Conservation (phyloP, 2,797 vertebrate species). For the Pangasius djambal region DNA sequence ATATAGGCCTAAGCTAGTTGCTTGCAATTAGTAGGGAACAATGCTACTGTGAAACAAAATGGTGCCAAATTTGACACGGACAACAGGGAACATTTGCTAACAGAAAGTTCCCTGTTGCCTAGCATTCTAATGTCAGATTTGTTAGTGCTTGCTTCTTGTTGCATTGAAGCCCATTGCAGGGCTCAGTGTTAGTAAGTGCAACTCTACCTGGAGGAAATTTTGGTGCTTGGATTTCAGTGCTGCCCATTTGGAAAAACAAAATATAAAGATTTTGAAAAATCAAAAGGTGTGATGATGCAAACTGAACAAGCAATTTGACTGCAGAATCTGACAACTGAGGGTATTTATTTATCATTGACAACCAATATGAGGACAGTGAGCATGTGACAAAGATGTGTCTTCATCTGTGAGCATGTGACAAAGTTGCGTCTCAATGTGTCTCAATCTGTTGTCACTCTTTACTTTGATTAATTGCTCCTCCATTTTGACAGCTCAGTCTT, state of each 20-base stretch:
- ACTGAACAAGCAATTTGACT: neutral
- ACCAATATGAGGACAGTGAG: neutral
- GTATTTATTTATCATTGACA: neutral
- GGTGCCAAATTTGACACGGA: neutral
- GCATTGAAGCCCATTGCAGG: neutral
- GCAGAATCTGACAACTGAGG: neutral
- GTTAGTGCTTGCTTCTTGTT: neutral
- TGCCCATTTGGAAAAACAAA: neutral
- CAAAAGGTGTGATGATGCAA: neutral
- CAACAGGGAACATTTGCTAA: neutral
- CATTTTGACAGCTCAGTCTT: neutral
- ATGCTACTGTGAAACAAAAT: neutral
- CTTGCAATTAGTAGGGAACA: neutral
- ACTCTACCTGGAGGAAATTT: neutral
- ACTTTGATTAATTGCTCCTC: neutral
- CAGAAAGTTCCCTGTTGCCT: neutral
- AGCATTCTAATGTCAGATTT: neutral
- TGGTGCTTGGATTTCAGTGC: neutral
- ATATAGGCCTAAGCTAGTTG: neutral
- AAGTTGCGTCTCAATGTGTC: neutral
- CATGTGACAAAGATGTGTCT: neutral
- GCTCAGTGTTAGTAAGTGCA: neutral
- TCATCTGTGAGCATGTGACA: neutral
- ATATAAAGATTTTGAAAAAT: too few relatives aligned
- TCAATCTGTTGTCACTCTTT: neutral